Evolutionary conservation across 2,113 vertebrate species (phyloP).

Genomic region (Mustelus asterias): DNA sequence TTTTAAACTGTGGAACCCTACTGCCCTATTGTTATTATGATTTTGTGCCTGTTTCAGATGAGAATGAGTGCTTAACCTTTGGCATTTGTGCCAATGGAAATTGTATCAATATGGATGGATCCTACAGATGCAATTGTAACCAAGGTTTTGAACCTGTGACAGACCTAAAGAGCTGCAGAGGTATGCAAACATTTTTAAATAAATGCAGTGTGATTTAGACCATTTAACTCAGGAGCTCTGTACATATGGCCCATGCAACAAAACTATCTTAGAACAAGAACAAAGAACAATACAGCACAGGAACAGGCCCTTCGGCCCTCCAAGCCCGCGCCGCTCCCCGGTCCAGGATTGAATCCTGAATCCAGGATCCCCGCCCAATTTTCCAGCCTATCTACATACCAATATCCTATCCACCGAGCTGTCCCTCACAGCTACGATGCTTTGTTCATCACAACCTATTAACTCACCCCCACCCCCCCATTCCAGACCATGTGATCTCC

Average conservation of each 20-base stretch:
- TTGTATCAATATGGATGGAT: slow-evolving; percentile 76
- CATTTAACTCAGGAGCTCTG: neutral
- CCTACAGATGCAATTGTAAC: slow-evolving; percentile 71
- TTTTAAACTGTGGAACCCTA: neutral
- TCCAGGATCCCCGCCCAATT: no score
- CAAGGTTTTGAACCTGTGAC: slow-evolving; percentile 62
- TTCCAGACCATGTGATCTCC: no score
- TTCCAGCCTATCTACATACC: no score
- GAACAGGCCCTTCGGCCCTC: no score
- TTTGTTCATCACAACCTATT: no score
- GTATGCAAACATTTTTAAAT: slow-evolving; percentile 47
- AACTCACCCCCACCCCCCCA: no score
- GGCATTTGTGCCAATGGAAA: slow-evolving; percentile 65
- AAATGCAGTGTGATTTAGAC: neutral
- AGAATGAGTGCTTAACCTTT: slow-evolving; percentile 66
- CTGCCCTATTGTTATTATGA: neutral
- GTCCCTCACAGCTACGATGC: no score
- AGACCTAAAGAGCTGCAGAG: slow-evolving; percentile 70
- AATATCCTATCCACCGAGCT: no score
- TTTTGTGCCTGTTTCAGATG: slow-evolving; percentile 56
- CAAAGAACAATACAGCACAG: no score
- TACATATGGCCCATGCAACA: neutral
- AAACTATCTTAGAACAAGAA: no score
- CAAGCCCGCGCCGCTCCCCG: no score
- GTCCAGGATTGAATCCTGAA: no score